Evolutionary conservation across 2,113 vertebrate species (phyloP), one percentile per base, ranked within the genome.

Genomic region (Antennarius striatus): DNA sequence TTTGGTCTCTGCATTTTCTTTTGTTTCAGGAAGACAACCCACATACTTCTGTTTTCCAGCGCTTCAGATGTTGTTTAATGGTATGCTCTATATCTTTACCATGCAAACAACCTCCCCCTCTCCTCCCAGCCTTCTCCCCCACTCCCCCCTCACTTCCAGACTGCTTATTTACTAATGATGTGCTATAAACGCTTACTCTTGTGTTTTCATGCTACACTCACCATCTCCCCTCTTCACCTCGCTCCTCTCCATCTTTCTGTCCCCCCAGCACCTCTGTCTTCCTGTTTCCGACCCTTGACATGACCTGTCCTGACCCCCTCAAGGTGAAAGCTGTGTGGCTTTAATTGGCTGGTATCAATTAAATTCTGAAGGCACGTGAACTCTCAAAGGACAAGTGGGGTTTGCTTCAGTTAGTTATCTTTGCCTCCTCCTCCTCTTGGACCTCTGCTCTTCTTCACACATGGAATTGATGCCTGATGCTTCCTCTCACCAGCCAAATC

Each of bases 341-440:
- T 83, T 91, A 92, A 92, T 92, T 88, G 86, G 77, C 80, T 12
- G 47, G 66, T 82, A 89, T 93, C 90, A 91, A 90, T 93, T 91
- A 91, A 84, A 82, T 54, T 69, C 68, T 69, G 85, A 75, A 39
- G 65, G 71, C 78, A 80, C 77, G 36, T 49, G 47, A 81, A 81
- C 77, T 85, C 79, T 42, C n/a, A 10, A 14, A 84, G 64, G 58
- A 76, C 55, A 69, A 59, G 52, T 50, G 61, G 68, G 61, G 62
- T 51, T 42, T 5, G 30, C 56, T 73, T 48, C 47, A 70, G 72
- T 77, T 84, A 48, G 82, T 89, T 90, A 88, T 84, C 80, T 70
- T 63, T 11, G 14, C 67, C 49, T 83, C 81, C 63, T 81, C 48
- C 71, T 83, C 62, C 16, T 55, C 51, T 53, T 6, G 29, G 75